Conservation (phyloP, 1,140 invertebrate species). For the Armadillidium nasatum region DNA sequence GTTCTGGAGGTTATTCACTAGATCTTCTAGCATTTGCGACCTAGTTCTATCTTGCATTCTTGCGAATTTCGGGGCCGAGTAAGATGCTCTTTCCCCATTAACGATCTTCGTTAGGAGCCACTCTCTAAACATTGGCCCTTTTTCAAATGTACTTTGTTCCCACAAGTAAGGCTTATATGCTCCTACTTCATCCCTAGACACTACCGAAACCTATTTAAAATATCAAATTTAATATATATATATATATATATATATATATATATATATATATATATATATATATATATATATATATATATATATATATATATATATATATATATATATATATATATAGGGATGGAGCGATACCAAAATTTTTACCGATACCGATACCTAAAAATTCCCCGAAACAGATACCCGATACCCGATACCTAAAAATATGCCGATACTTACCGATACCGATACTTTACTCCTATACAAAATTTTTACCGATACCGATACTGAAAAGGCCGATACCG, state of each 20-base stretch:
- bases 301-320: too few species aligned
- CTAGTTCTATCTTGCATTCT: slow-evolving; percentile 87
- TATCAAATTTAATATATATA: too few species aligned
- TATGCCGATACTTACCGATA: too few species aligned
- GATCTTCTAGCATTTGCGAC: slow-evolving; percentile 86
- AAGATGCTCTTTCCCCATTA: slow-evolving; percentile 92
- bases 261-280: slow-evolving; percentile 26
- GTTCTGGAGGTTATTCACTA: slow-evolving; percentile 87
- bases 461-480: too few species aligned
- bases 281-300: too few species aligned
- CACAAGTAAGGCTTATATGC: slow-evolving; percentile 93
- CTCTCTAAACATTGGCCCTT: slow-evolving; percentile 82
- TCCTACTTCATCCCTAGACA: slow-evolving; percentile 93
- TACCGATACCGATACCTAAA: too few species aligned
- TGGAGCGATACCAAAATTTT: too few species aligned
- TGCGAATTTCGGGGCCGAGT: slow-evolving; percentile 93
- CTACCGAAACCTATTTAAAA: slow-evolving; percentile 80
- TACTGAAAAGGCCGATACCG: too few species aligned
- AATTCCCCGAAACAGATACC: too few species aligned
- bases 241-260: slow-evolving; percentile 11
- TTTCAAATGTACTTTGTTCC: slow-evolving; percentile 88
- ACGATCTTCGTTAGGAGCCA: slow-evolving; percentile 96
- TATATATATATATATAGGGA: too few species aligned
- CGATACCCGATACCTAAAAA: too few species aligned
- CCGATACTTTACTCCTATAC: too few species aligned